A percentile compares a stretch with the other conserved stretches of the same genome.
These are phyloP conservation scores for Zaprionus africanus DNA, from an alignment of 1,140 invertebrate genomes.

Conservation along the genomic window DNA sequence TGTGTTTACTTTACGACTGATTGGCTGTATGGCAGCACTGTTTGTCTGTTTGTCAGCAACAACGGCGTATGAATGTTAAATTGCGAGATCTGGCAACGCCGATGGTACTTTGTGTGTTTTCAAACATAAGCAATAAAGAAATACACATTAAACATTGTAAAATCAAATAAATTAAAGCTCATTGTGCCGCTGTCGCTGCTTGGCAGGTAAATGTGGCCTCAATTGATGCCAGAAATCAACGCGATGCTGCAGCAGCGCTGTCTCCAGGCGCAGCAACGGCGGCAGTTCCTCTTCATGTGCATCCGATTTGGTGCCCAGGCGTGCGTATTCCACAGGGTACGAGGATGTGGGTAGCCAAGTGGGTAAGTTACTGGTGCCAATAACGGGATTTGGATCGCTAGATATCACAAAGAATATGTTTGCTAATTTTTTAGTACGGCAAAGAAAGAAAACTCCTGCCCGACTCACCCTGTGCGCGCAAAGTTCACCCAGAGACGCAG, in stretches of 20 bases:
- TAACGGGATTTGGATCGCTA: constrained; percentile 85
- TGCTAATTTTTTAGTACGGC: not conserved
- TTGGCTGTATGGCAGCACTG: not conserved
- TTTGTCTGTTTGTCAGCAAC: not conserved
- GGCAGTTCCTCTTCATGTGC: constrained; percentile 19
- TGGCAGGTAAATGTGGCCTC: constrained; percentile 63
- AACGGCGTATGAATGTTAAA: not conserved
- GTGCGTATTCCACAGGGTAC: constrained; percentile 83
- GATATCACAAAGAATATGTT: not conserved
- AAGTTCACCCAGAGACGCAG: constrained; percentile 90
- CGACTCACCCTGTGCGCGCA: constrained; percentile 87
- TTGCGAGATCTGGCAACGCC: constrained; percentile 21
- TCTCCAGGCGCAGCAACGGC: constrained; percentile 56
- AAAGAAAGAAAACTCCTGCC: not conserved
- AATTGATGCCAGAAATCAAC: constrained; percentile 71
- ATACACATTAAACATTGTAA: not conserved
- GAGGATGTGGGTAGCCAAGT: constrained; percentile 85
- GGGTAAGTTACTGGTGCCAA: constrained; percentile 60
- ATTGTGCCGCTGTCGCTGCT: constrained; percentile 33
- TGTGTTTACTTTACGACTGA: not conserved
- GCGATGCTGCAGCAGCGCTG: constrained; percentile 62
- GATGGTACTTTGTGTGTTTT: not conserved
- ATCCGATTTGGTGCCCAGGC: constrained; percentile 82
- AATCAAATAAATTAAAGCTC: constrained; percentile 42
- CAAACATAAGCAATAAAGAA: constrained; percentile 8